A percentile compares a stretch with the other conserved stretches of the same genome.
Evolutionary conservation across 2,888 invertebrate genomes (phyloP).

Genomic region (Chymomyza amoena): DNA sequence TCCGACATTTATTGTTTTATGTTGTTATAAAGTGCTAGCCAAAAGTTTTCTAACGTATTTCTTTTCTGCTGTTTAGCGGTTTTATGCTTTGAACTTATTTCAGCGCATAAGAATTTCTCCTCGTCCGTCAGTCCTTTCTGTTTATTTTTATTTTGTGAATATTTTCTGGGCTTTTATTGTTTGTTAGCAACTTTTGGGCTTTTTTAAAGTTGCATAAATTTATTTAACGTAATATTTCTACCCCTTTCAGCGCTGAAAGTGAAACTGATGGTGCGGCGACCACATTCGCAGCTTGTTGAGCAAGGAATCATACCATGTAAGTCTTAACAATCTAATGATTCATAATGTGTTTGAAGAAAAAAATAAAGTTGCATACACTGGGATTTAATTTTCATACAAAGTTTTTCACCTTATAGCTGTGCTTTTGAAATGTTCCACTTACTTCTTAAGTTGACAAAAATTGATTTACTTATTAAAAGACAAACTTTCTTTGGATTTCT

Average conservation of each 20-base stretch:
- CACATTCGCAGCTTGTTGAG: slow-evolving; percentile 96
- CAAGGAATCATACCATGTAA: slow-evolving; percentile 99
- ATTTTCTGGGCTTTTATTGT: no score
- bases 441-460: no score
- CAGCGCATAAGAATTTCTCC: background rate
- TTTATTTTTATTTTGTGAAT: background rate
- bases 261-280: slow-evolving; percentile 96
- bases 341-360: background rate
- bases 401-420: no score
- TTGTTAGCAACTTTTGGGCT: background rate
- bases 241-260: slow-evolving; percentile 92
- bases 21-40: slow-evolving; percentile 48
- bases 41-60: slow-evolving; percentile 20
- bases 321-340: slow-evolving; percentile 79
- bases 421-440: no score
- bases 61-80: slow-evolving; percentile 38
- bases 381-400: background rate
- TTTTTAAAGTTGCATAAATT: background rate
- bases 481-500: background rate
- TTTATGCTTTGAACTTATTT: slow-evolving; percentile 45
- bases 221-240: background rate
- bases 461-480: no score
- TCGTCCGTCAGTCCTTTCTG: background rate
- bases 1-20: slow-evolving; percentile 64
- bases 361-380: background rate